These are phyloP conservation scores for Aegithalos caudatus DNA, from an alignment of 2,113 vertebrate species.

Conservation along the genomic window DNA sequence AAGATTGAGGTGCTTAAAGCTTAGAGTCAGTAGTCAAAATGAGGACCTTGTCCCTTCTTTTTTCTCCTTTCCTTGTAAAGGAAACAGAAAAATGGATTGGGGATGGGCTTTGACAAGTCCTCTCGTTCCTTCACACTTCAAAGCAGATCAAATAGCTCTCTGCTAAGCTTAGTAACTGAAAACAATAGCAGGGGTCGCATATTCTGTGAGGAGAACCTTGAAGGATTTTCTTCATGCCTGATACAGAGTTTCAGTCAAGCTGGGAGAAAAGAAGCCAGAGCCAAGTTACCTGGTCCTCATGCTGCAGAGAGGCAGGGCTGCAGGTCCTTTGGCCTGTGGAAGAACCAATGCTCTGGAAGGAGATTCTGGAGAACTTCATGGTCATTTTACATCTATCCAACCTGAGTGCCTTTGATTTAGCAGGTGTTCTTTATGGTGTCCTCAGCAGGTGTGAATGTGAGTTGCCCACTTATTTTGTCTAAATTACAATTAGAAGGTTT, in stretches of 20 bases:
- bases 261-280: background rate
- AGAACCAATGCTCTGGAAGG: background rate
- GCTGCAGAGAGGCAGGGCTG: background rate
- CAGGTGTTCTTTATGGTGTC: background rate
- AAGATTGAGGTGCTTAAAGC: fast-evolving
- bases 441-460: background rate
- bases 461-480: background rate
- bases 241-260: background rate
- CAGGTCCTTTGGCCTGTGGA: background rate
- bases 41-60: background rate
- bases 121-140: background rate
- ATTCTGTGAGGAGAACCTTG: background rate
- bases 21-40: background rate
- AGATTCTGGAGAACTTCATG: background rate
- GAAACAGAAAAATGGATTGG: background rate
- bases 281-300: background rate
- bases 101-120: background rate
- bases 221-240: background rate
- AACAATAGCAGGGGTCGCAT: fast-evolving
- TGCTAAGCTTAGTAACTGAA: background rate
- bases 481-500: background rate
- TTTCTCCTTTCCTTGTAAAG: background rate
- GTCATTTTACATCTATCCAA: background rate
- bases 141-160: background rate
- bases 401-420: background rate